phyloP scores from a whole-genome alignment of 2,797 vertebrate genomes.

The Adrianichthys oophorus region DNA sequence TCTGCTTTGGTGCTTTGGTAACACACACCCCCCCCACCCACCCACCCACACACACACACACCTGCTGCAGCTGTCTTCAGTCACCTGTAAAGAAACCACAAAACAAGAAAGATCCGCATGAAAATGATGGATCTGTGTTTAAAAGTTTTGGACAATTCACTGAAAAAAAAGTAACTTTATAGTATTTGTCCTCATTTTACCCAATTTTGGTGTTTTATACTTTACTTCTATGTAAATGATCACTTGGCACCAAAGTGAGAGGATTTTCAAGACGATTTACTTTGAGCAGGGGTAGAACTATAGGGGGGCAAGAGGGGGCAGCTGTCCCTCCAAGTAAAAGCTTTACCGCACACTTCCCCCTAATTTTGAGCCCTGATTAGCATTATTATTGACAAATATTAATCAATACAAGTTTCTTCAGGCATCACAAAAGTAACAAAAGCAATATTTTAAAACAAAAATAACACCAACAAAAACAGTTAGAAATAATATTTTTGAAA shows the following conservation, averaged over 20 bases:
- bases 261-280: too few relatives aligned
- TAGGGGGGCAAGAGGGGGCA: too few relatives aligned
- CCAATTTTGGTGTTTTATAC: too few relatives aligned
- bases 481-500: not conserved
- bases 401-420: not conserved
- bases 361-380: not conserved
- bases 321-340: too few relatives aligned
- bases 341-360: not conserved
- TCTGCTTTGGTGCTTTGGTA: conserved; percentile 19
- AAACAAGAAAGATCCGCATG: too few relatives aligned
- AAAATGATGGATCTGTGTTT: too few relatives aligned
- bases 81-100: not conserved
- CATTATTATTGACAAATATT: not conserved
- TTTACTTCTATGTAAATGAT: too few relatives aligned
- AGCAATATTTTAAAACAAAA: not conserved
- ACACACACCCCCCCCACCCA: not conserved
- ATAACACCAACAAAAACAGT: not conserved
- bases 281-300: too few relatives aligned
- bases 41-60: not conserved
- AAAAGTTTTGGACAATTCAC: too few relatives aligned
- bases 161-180: too few relatives aligned
- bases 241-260: too few relatives aligned
- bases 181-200: too few relatives aligned
- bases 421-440: not conserved
- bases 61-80: conserved; percentile 14